Evolutionary conservation across 2,888 invertebrate species (phyloP).

Genomic region (Euproctis similis): DNA sequence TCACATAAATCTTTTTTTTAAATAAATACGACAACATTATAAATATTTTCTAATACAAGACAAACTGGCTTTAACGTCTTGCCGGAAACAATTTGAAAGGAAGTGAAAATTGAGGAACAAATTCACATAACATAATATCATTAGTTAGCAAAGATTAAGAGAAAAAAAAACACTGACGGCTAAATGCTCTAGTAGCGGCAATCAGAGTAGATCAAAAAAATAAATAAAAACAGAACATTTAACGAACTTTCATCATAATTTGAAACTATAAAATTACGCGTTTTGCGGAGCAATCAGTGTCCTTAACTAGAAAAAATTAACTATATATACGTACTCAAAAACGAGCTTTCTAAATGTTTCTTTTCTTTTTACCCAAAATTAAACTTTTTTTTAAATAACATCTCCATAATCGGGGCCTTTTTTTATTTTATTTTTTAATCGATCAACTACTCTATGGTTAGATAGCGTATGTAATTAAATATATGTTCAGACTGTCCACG

Average conservation of each 20-base stretch:
- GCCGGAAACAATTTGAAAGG: conserved; percentile 2
- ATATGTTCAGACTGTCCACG: no score
- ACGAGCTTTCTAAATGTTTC: conserved; percentile 5
- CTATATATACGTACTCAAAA: neutral
- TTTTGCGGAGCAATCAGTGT: conserved; percentile 7
- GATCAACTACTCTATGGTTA: no score
- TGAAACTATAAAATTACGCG: conserved; percentile 7
- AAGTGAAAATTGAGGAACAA: conserved; percentile 2
- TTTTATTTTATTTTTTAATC: no score
- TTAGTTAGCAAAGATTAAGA: neutral
- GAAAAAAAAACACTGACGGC: conserved; percentile 2
- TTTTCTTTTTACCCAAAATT: no score
- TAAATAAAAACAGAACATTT: conserved; percentile 9
- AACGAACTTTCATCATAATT: conserved; percentile 17
- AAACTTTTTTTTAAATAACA: no score
- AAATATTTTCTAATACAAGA: neutral
- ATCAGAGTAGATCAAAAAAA: conserved; percentile 16
- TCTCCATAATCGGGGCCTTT: no score
- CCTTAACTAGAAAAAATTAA: conserved; percentile 2
- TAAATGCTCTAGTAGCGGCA: conserved; percentile 8
- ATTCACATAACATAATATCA: conserved; percentile 1
- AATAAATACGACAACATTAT: neutral
- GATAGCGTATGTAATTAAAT: no score
- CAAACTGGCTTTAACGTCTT: neutral
- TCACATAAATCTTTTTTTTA: no score